Percentiles rank a stretch among this genome's conserved stretches.
phyloP scores from a whole-genome alignment of 2,113 vertebrate species.

The Globicephala melas region DNA sequence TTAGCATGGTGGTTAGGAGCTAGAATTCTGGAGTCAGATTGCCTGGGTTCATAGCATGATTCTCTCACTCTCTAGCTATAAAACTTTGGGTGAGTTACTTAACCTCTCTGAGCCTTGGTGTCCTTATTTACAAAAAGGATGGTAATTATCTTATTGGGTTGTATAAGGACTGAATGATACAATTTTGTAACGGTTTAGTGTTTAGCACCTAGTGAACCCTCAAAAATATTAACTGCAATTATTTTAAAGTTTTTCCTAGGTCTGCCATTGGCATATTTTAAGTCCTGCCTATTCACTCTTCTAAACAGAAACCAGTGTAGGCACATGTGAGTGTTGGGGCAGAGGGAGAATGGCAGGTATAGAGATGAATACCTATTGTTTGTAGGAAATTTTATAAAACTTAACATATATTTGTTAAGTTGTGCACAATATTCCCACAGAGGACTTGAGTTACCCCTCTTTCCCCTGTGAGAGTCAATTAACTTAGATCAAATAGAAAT shows the following conservation, averaged over 20 bases:
- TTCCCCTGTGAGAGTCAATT: neutral
- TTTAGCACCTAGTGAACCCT: neutral
- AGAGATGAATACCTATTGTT: neutral
- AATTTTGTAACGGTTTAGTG: neutral
- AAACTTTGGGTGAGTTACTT: neutral
- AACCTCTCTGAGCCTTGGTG: neutral
- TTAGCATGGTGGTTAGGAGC: neutral
- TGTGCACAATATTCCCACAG: neutral
- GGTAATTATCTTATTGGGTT: neutral
- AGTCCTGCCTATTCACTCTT: neutral
- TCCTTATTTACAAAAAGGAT: neutral
- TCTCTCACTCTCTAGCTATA: neutral
- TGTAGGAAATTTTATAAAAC: neutral
- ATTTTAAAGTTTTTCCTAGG: neutral
- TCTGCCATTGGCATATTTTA: neutral
- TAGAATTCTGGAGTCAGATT: neutral
- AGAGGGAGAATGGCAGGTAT: neutral
- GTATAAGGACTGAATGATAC: neutral
- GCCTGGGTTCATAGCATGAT: neutral
- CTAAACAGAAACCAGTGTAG: neutral
- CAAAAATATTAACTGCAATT: neutral
- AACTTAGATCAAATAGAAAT: neutral
- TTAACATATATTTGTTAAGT: neutral
- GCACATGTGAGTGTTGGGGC: too few relatives aligned
- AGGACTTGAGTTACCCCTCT: neutral